These are phyloP conservation scores for Nicator chloris DNA, from an alignment of 2,113 vertebrate species.

Conservation along the genomic window DNA sequence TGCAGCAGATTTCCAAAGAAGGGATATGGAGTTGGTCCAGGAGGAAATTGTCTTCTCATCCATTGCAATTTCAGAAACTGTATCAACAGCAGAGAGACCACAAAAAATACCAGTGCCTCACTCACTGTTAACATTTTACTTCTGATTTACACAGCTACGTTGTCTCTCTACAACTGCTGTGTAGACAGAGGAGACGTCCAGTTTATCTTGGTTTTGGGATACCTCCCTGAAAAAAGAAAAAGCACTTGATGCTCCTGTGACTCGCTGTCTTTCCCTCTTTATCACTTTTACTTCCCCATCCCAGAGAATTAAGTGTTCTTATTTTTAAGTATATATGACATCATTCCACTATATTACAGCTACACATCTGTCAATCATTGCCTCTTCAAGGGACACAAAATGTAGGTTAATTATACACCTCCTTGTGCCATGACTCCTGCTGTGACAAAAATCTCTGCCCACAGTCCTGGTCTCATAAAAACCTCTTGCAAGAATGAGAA, in stretches of 20 bases:
- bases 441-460: not conserved
- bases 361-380: not conserved
- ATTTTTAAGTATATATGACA: not conserved
- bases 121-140: not conserved
- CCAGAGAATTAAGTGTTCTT: not conserved
- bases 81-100: not conserved
- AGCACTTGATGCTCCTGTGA: not conserved
- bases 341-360: not conserved
- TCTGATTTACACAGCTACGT: not conserved
- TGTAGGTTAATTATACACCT: not conserved
- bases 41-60: not conserved
- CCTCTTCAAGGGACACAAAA: not conserved
- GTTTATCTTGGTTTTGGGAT: not conserved
- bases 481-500: not conserved
- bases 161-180: not conserved
- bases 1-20: conserved; percentile 58
- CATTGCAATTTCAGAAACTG: conserved; percentile 9
- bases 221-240: not conserved
- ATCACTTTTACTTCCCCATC: not conserved
- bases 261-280: not conserved
- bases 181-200: not conserved
- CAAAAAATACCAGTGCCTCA: not conserved
- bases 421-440: not conserved
- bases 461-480: not conserved
- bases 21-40: conserved; percentile 46